Conservation (phyloP, 2,888 invertebrate genomes). For the Dynastes tityus region DNA sequence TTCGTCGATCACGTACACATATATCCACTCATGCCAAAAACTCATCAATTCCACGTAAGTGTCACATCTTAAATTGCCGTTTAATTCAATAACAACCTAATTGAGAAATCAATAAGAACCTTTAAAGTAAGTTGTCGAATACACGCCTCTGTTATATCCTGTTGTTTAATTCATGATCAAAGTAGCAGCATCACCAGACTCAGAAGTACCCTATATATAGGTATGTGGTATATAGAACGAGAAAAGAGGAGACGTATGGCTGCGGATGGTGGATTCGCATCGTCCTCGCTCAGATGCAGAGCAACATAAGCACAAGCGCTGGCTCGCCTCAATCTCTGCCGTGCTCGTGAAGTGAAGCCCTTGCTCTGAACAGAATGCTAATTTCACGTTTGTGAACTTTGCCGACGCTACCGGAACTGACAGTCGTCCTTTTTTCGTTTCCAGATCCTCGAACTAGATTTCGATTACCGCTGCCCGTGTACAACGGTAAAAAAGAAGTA, state of each 20-base stretch:
- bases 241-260: conserved; percentile 16
- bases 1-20: background rate
- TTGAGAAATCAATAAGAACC: conserved; percentile 56
- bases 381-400: conserved; percentile 65
- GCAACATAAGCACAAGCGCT: conserved; percentile 40
- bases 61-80: conserved; percentile 50
- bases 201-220: conserved; percentile 7
- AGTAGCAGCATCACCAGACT: conserved; percentile 37
- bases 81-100: conserved; percentile 53
- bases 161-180: conserved; percentile 62
- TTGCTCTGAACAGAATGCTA: conserved; percentile 66
- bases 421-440: conserved; percentile 53
- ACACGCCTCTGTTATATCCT: conserved; percentile 56
- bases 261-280: conserved; percentile 56
- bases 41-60: conserved; percentile 44
- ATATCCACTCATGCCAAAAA: conserved; percentile 36
- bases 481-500: conserved; percentile 38
- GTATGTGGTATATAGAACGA: conserved; percentile 26
- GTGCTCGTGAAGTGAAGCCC: conserved; percentile 63
- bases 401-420: conserved; percentile 64
- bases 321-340: conserved; percentile 63
- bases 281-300: conserved; percentile 49
- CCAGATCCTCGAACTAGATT: conserved; percentile 14
- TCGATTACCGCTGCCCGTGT: background rate
- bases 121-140: conserved; percentile 54